Evolutionary conservation across 1,140 invertebrate species (phyloP).

Genomic region (Bicyclus anynana): DNA sequence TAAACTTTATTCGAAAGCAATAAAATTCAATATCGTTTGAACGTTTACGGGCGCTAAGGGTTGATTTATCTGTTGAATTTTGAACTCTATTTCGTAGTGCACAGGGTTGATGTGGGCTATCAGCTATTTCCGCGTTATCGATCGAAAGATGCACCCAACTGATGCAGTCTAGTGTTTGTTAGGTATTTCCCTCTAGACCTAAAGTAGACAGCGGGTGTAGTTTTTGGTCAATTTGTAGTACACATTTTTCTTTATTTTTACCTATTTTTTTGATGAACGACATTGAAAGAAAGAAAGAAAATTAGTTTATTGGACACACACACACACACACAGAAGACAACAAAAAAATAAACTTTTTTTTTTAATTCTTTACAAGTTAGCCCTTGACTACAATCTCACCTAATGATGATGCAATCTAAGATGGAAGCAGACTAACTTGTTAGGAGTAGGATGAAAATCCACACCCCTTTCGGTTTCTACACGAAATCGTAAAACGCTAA

Average conservation of each 20-base stretch:
- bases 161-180: conserved; percentile 13
- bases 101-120: conserved; percentile 10
- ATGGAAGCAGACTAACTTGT: too few relatives aligned
- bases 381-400: too few relatives aligned
- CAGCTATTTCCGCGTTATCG: conserved; percentile 11
- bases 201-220: conserved; percentile 1
- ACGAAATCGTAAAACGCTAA: too few relatives aligned
- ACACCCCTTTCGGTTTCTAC: too few relatives aligned
- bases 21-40: background rate
- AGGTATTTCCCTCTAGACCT: background rate
- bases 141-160: conserved; percentile 19
- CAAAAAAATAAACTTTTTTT: too few relatives aligned
- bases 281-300: too few relatives aligned
- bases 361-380: too few relatives aligned
- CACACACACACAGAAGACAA: too few relatives aligned
- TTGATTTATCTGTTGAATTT: conserved; percentile 10
- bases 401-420: too few relatives aligned
- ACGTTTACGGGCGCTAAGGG: background rate
- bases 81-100: conserved; percentile 7
- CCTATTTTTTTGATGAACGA: too few relatives aligned
- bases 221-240: conserved; percentile 1
- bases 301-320: too few relatives aligned
- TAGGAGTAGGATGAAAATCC: too few relatives aligned
- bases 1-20: background rate
- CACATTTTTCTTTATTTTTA: background rate